Evolutionary conservation across 2,113 vertebrate genomes (phyloP), one percentile per base, ranked within the genome.

Genomic region (Tautogolabrus adspersus): DNA sequence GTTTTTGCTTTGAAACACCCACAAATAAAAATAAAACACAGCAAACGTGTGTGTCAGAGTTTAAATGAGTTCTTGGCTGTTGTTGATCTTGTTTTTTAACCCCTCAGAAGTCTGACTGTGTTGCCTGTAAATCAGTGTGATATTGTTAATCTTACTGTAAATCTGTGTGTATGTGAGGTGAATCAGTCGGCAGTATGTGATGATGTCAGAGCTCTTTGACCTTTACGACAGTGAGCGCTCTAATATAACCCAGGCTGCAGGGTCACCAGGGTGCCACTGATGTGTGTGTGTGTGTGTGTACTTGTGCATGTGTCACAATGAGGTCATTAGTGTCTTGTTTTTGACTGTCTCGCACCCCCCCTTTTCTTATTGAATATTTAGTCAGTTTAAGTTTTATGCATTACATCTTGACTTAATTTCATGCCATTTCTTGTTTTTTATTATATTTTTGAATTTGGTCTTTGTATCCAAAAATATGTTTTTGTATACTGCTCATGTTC

Each of bases 121-220:
- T n/a, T 58, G 49, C 40, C 40, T 65, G 69, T 72, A 52, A 51
- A 64, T 70, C 44, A n/a, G 58, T 12, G 8, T 9, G 42, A 13
- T 68, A 26, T 9, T 37, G 22, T 49, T 3, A 16, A 26, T 22
- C 16, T 72, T 40, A 55, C 62, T 56, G 68, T 59, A 61, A 76
- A 16, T 49, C 16, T 55, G 75, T 56, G 54, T 19, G 38, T 10
- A 23, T 34, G 44, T 49, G 19, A 16, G 42, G 42, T 70, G 70
- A 61, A 30, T 72, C 56, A 67, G 42, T 10, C 6, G 37, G 47
- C 21, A 16, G 26, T 13, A 26, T 47, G 46, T 56, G 67, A 71
- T 83, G 77, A 78, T 51, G 70, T 84, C 77, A 80, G 23, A 55
- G 19, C 70, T 22, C 5, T 15, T 0, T 47, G 58, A 80, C 70